Percentiles rank a stretch among this genome's conserved stretches.
phyloP scores from a whole-genome alignment of 2,113 vertebrate genomes.

The Apodemus speciosus region DNA sequence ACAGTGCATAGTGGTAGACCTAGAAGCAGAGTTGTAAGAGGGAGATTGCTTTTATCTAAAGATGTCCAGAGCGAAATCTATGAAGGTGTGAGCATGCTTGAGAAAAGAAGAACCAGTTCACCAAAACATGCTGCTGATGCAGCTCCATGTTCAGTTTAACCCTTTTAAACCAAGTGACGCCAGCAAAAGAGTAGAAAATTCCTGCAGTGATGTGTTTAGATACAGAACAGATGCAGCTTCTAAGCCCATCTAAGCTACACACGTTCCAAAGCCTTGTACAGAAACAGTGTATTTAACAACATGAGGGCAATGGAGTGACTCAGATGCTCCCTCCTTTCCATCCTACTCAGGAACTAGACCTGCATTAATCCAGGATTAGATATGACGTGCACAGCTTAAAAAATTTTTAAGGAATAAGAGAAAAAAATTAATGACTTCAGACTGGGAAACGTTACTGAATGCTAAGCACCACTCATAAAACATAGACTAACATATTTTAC shows the following conservation, averaged over 20 bases:
- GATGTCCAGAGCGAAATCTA: neutral
- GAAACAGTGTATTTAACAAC: neutral
- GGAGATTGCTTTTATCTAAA: neutral
- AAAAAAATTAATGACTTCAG: neutral
- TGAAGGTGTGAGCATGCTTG: neutral
- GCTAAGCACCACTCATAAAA: neutral
- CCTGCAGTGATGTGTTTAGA: neutral
- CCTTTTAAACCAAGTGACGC: neutral
- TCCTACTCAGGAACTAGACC: neutral
- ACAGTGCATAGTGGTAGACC: neutral
- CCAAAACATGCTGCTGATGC: neutral
- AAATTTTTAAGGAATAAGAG: neutral
- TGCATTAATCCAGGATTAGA: neutral
- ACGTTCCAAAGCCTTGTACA: neutral
- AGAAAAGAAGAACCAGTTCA: neutral
- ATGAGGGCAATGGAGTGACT: fast-evolving
- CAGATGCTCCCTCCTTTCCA: neutral
- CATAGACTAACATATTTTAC: neutral
- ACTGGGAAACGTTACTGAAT: neutral
- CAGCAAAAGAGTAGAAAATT: neutral
- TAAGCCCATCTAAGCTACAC: neutral
- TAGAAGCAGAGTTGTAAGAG: neutral
- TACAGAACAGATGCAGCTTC: neutral
- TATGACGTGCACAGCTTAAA: neutral
- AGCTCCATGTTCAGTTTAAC: neutral